Evolutionary conservation across 2,888 invertebrate genomes (phyloP).

Genomic region (Steromphala cineraria): DNA sequence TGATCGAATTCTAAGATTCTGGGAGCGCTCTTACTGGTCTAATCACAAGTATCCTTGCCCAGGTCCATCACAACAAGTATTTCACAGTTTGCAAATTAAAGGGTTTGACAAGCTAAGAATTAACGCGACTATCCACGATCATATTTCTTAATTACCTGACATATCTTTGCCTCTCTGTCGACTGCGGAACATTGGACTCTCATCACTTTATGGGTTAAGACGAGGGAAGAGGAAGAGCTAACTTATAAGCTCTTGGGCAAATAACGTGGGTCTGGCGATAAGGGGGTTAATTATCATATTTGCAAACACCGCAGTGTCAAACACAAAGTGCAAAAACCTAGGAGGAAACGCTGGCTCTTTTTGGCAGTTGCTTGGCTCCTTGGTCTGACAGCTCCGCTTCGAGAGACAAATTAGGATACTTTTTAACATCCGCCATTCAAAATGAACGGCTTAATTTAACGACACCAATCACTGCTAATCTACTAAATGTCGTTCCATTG

Average conservation of each 20-base stretch:
- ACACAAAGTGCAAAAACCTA: slow-evolving; percentile 14
- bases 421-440: neutral
- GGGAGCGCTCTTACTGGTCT: neutral
- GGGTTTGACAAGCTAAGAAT: slow-evolving; percentile 25
- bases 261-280: slow-evolving; percentile 24
- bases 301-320: slow-evolving; percentile 16
- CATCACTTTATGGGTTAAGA: neutral
- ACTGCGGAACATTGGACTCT: neutral
- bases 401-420: neutral
- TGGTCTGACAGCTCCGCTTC: neutral
- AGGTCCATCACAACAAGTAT: slow-evolving; percentile 23
- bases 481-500: neutral
- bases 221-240: neutral
- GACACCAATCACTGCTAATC: neutral
- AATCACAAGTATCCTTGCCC: neutral
- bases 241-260: slow-evolving; percentile 24
- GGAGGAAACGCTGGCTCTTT: neutral
- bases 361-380: neutral
- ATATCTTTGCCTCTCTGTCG: slow-evolving; percentile 14
- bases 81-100: slow-evolving; percentile 26
- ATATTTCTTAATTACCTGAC: slow-evolving; percentile 32
- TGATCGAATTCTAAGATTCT: slow-evolving; percentile 24
- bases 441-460: neutral
- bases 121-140: slow-evolving; percentile 21
- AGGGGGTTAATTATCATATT: slow-evolving; percentile 25